phyloP scores from a whole-genome alignment of 2,888 invertebrate genomes.

The Dasysyrphus tricinctus region DNA sequence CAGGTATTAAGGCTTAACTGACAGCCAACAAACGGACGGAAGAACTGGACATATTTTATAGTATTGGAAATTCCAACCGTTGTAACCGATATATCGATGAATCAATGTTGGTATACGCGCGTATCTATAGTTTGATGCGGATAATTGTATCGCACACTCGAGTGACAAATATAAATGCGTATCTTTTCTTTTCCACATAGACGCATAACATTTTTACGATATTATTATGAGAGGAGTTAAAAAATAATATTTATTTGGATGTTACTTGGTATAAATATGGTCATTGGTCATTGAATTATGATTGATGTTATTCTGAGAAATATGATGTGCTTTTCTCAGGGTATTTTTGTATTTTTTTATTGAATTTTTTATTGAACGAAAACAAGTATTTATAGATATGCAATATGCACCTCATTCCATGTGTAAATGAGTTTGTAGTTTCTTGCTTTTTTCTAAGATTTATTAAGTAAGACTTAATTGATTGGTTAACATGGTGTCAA shows the following conservation, averaged over 20 bases:
- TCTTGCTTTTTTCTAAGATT: not conserved
- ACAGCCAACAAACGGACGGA: constrained; percentile 53
- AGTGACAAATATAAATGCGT: constrained; percentile 50
- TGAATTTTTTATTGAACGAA: no score
- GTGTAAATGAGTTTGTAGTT: not conserved
- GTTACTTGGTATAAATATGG: constrained; percentile 28
- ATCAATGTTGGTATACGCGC: constrained; percentile 32
- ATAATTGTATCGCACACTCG: constrained; percentile 60
- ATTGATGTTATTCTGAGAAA: constrained; percentile 52
- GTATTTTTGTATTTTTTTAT: not conserved
- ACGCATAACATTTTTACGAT: constrained; percentile 32
- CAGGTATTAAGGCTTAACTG: constrained; percentile 44
- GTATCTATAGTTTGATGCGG: not conserved
- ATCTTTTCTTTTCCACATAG: constrained; percentile 47
- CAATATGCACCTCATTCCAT: not conserved
- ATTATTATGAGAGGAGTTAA: not conserved
- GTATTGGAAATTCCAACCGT: constrained; percentile 56
- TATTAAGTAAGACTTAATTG: not conserved
- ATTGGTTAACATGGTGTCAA: constrained; percentile 23
- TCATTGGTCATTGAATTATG: constrained; percentile 50
- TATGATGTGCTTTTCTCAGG: constrained; percentile 48
- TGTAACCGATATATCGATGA: constrained; percentile 58
- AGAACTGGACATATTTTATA: constrained; percentile 35
- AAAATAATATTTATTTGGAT: constrained; percentile 18
- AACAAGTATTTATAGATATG: not conserved